A percentile compares a stretch with the other conserved stretches of the same genome.
Conservation (phyloP, 2,888 invertebrate genomes). For the Philereme transversata region DNA sequence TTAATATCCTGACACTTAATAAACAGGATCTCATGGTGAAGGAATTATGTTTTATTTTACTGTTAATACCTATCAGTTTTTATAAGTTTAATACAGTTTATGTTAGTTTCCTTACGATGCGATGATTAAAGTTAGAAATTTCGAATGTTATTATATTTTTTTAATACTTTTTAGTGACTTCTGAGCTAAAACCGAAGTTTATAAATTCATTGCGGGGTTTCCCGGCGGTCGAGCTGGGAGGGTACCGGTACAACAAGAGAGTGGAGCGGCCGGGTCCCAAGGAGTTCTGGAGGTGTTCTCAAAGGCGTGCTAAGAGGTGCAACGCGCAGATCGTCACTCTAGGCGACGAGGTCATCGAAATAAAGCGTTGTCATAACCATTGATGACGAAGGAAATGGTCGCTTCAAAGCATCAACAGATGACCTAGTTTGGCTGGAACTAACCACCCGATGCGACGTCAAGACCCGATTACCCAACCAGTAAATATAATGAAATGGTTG, state of each 20-base stretch:
- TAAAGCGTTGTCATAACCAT: conserved; percentile 54
- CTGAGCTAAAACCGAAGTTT: conserved; percentile 49
- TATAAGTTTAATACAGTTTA: too few species aligned
- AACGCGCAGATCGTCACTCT: conserved; percentile 56
- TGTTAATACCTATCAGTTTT: too few species aligned
- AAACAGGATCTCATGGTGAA: too few species aligned
- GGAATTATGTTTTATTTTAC: too few species aligned
- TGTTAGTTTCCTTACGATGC: neutral
- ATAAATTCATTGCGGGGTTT: conserved; percentile 44
- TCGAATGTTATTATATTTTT: neutral
- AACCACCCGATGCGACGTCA: too few species aligned
- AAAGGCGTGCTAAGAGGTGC: conserved; percentile 52
- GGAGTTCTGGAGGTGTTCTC: conserved; percentile 59
- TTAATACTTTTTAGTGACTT: conserved; percentile 24
- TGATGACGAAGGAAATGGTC: conserved; percentile 4
- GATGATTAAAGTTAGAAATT: neutral
- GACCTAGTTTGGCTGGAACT: too few species aligned
- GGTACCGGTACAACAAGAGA: conserved; percentile 58
- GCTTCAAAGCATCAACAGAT: too few species aligned
- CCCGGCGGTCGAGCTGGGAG: conserved; percentile 58
- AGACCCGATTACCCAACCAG: too few species aligned
- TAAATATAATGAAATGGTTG: too few species aligned
- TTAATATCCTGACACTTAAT: too few species aligned
- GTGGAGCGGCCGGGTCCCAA: conserved; percentile 50
- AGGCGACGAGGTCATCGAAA: conserved; percentile 51